Evolutionary conservation across 2,888 invertebrate genomes (phyloP).

Genomic region (Mechanitis messenoides): DNA sequence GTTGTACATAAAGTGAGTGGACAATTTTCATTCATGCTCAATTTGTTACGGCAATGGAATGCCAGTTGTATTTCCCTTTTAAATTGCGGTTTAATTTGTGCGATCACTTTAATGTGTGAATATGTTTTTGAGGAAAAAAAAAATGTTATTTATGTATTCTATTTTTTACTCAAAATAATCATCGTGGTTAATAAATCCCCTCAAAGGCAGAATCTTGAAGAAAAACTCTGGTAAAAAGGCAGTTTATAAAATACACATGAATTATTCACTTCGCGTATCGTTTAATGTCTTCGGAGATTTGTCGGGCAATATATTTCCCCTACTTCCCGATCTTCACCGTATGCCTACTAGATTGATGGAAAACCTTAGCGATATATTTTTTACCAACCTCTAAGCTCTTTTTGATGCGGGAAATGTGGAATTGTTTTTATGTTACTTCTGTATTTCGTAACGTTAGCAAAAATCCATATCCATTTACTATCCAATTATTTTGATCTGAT

Average conservation of each 20-base stretch:
- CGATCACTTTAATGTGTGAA: neutral
- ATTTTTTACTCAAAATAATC: neutral
- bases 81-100: constrained; percentile 2
- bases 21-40: constrained; percentile 19
- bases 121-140: neutral
- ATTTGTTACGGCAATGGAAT: constrained; percentile 19
- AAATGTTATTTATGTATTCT: neutral
- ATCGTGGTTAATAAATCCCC: neutral
- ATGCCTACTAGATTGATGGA: constrained; percentile 23
- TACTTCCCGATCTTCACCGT: constrained; percentile 18
- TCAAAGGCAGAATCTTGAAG: neutral
- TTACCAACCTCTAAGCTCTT: constrained; percentile 6
- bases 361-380: constrained; percentile 9
- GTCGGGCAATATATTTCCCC: constrained; percentile 23
- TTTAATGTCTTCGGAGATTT: constrained; percentile 27
- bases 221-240: constrained; percentile 14
- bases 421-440: constrained; percentile 6
- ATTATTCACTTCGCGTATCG: constrained; percentile 22
- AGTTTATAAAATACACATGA: constrained; percentile 19
- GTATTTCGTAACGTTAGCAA: neutral
- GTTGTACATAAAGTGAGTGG: constrained; percentile 2
- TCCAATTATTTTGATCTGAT: neutral
- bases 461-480: neutral
- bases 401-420: constrained; percentile 1
- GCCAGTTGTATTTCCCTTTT: constrained; percentile 1